Base-by-base conservation (phyloP, 1,140 invertebrate genomes). In the Euwallacea similis region DNA sequence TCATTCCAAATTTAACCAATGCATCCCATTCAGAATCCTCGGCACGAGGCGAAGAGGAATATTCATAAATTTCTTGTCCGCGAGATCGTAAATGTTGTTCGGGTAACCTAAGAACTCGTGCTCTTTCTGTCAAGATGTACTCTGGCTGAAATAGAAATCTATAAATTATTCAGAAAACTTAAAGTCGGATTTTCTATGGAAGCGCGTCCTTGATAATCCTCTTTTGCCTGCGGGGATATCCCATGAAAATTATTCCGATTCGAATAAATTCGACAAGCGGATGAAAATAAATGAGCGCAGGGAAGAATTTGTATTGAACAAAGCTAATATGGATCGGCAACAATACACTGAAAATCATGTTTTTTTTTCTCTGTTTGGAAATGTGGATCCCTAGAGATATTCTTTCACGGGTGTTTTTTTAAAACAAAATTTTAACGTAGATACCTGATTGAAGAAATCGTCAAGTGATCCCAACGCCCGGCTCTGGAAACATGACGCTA, bases 401-500 rank as follows among this genome's bases (percentile, higher is more conserved):
- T 33, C 21, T 4, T 33, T 2, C 4, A 33, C 21, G 21, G 21
- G 21, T 4, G 1, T 33, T 33, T 33, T 33, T 33, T 33, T 33
- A 2, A 33, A 50, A 50, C 6, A 2, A 50, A 13, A 13, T 50
- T 10, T 2, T 50, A 50, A 50, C 6, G 21, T 33, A 33, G 46
- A 11, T 72, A 80, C 79, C 68, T 80, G 77, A 69, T 88, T 86
- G 75, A 93, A 93, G 78, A 93, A 92, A 43, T 92, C 89, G 54
- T 90, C 88, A 61, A 93, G 88, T 0, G 88, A 89, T 66, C 85
- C 85, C 4, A 93, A 77, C 0, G 91, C 90, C 73, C 88, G 86
- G 0, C 89, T 91, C 77, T 93, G 93, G 76, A 93, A 93, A 77
- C 91, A 93, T 76, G 93, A 91, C 2, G 90, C 89, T 1, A 93